phyloP scores from a whole-genome alignment of 2,888 invertebrate genomes.

The Thumatha senex region DNA sequence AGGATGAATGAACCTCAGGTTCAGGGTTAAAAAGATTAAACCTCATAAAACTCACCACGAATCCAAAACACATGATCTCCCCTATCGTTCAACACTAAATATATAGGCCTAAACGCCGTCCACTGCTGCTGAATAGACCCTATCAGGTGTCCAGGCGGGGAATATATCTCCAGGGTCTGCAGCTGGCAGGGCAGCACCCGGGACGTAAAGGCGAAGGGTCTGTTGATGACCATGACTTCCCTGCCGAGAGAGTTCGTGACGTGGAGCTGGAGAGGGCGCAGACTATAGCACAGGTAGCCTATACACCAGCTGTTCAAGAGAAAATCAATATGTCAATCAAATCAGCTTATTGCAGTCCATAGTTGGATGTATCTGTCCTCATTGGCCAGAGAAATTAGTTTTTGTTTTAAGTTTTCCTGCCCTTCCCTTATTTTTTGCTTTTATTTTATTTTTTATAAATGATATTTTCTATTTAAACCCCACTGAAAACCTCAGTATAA shows the following conservation, averaged over 20 bases:
- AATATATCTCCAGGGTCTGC: slow-evolving; percentile 87
- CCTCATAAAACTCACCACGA: slow-evolving; percentile 77
- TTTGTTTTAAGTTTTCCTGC: too few relatives aligned
- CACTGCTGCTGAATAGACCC: slow-evolving; percentile 90
- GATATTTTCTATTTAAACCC: too few relatives aligned
- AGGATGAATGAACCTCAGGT: too few relatives aligned
- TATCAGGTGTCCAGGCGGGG: slow-evolving; percentile 86
- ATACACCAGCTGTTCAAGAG: slow-evolving; percentile 64
- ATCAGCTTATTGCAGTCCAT: too few relatives aligned
- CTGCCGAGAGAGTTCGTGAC: slow-evolving; percentile 52
- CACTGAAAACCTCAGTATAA: too few relatives aligned
- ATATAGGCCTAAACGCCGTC: slow-evolving; percentile 87
- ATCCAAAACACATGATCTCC: slow-evolving; percentile 89
- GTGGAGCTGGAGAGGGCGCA: slow-evolving; percentile 62
- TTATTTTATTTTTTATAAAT: too few relatives aligned
- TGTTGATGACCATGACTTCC: slow-evolving; percentile 89
- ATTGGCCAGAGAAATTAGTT: too few relatives aligned
- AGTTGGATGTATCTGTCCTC: too few relatives aligned
- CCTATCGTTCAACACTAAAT: slow-evolving; percentile 86
- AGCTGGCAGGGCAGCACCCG: slow-evolving; percentile 93
- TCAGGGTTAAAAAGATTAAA: too few relatives aligned
- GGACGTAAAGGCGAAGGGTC: slow-evolving; percentile 90
- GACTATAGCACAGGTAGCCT: slow-evolving; percentile 68
- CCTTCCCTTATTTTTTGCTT: too few relatives aligned
- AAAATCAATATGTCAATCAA: not conserved